Evolutionary conservation across 1,140 invertebrate genomes (phyloP).

Genomic region (Hermetia illucens): DNA sequence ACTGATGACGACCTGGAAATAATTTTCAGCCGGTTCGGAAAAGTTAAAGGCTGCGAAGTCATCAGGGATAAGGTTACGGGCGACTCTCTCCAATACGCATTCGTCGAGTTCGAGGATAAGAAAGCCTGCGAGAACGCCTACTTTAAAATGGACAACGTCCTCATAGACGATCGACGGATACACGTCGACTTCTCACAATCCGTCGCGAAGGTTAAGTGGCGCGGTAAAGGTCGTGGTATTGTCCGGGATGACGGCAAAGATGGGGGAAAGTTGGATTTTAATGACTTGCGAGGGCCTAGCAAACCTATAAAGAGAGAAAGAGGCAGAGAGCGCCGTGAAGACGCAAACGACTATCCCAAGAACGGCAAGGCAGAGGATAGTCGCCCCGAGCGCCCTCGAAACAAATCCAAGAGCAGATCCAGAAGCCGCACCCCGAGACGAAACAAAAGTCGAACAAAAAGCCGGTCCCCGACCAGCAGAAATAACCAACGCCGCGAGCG

Average conservation of each 20-base stretch:
- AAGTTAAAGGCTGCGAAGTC: constrained; percentile 91
- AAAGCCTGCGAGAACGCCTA: constrained; percentile 96
- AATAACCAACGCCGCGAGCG: no score
- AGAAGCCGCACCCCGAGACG: constrained; percentile 2
- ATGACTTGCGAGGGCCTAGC: constrained; percentile 16
- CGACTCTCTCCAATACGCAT: constrained; percentile 97
- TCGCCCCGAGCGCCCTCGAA: neutral
- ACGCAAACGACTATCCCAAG: neutral
- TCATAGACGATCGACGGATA: constrained; percentile 96
- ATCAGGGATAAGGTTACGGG: constrained; percentile 86
- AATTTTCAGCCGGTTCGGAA: constrained; percentile 94
- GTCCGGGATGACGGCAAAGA: constrained; percentile 28
- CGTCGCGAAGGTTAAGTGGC: constrained; percentile 83
- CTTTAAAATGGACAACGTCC: constrained; percentile 99
- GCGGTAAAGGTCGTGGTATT: constrained; percentile 65
- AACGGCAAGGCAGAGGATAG: neutral
- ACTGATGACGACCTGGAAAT: constrained; percentile 95
- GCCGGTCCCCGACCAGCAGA: no score
- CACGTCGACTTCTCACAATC: constrained; percentile 99
- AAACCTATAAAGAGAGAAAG: constrained; percentile 3
- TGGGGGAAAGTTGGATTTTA: constrained; percentile 17
- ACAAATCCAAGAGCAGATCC: neutral
- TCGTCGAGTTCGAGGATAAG: constrained; percentile 94
- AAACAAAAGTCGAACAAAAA: no score
- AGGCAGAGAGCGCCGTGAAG: neutral